Percentiles rank a stretch among this genome's conserved stretches.
These are phyloP conservation scores for Syritta pipiens DNA, from an alignment of 2,888 invertebrate species.

Conservation along the genomic window DNA sequence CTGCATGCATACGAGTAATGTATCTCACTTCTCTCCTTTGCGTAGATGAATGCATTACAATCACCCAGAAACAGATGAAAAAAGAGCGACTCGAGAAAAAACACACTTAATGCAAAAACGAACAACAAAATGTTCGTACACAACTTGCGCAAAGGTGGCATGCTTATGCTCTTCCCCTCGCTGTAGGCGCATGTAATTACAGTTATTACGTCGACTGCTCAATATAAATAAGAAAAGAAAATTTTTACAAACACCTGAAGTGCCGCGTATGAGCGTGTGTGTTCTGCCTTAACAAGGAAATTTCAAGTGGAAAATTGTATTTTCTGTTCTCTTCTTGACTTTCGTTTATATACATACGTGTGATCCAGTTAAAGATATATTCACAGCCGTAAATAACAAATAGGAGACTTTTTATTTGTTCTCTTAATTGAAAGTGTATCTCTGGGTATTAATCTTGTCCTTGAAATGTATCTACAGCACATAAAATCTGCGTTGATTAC, in stretches of 20 bases:
- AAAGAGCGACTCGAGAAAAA: background rate
- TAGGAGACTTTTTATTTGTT: background rate
- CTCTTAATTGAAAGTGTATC: too few relatives aligned
- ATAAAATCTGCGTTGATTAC: too few relatives aligned
- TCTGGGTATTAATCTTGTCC: too few relatives aligned
- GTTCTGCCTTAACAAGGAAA: conserved; percentile 30
- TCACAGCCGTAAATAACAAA: conserved; percentile 26
- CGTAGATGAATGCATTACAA: conserved; percentile 17
- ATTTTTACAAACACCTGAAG: conserved; percentile 3
- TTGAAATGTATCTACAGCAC: too few relatives aligned
- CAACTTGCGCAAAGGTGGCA: background rate
- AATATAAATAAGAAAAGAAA: background rate
- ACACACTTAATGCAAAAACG: conserved; percentile 1
- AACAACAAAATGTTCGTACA: conserved; percentile 16
- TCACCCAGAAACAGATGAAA: background rate
- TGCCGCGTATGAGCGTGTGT: background rate
- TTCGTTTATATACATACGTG: background rate
- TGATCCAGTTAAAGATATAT: background rate
- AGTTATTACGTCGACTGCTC: conserved; percentile 26
- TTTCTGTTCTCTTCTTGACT: conserved; percentile 3
- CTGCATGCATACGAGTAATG: conserved; percentile 18
- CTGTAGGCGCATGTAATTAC: conserved; percentile 44
- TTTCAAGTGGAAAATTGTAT: conserved; percentile 35
- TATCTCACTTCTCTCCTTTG: conserved; percentile 29
- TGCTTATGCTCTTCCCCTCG: background rate